A percentile compares a stretch with the other conserved stretches of the same genome.
Evolutionary conservation across 2,113 vertebrate species (phyloP).

Genomic region (Phaethornis superciliosus): DNA sequence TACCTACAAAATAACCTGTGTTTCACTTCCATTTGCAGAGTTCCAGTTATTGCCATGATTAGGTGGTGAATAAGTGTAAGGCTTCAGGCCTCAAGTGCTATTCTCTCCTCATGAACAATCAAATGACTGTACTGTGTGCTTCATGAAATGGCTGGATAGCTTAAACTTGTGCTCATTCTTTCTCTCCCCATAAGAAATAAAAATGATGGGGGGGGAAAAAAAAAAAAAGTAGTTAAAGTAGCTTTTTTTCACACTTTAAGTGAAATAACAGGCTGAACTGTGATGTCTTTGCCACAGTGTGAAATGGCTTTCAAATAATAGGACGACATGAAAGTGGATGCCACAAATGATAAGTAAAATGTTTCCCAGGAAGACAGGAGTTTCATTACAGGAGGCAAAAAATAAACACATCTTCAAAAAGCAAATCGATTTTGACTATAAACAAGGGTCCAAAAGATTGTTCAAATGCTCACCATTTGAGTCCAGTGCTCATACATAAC

Average conservation of each 20-base stretch:
- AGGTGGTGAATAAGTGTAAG: neutral
- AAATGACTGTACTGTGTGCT: neutral
- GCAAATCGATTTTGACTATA: slow-evolving; percentile 17
- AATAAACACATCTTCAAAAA: slow-evolving; percentile 2
- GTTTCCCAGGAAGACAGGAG: neutral
- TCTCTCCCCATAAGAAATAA: neutral
- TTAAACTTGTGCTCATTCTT: neutral
- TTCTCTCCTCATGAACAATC: slow-evolving; percentile 22
- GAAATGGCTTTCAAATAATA: slow-evolving; percentile 45
- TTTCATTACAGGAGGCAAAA: slow-evolving; percentile 17
- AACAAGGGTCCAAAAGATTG: neutral
- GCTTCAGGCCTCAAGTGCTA: neutral
- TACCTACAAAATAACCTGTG: neutral
- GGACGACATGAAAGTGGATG: neutral
- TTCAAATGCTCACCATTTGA: slow-evolving; percentile 27
- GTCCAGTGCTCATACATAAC: neutral
- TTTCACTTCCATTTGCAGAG: slow-evolving; percentile 16
- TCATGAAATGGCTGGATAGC: neutral
- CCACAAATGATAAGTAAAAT: neutral
- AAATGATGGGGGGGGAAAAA: neutral
- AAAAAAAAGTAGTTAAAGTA: neutral
- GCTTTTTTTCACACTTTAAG: neutral
- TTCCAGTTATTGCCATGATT: neutral
- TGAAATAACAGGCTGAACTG: slow-evolving; percentile 14
- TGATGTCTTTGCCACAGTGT: neutral